Evolutionary conservation across 2,888 invertebrate genomes (phyloP).

Genomic region (Polydrusus tereticollis): DNA sequence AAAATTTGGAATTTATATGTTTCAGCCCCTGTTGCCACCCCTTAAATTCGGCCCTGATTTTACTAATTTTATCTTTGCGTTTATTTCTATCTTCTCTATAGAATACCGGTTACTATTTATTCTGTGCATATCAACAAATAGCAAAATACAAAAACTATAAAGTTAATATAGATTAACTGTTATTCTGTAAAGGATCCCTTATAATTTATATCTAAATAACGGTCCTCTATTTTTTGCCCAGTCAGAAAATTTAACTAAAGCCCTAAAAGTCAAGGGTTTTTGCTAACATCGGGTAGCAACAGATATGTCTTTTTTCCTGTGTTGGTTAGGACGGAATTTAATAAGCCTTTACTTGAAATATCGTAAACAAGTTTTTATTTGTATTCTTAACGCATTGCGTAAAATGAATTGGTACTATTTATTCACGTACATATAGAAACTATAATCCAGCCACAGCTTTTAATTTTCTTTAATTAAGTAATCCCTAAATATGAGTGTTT

Average conservation of each 20-base stretch:
- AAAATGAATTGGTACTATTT: neutral
- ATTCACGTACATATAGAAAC: no score
- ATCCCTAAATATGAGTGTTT: no score
- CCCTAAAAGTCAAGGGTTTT: neutral
- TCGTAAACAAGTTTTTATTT: neutral
- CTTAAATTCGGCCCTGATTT: no score
- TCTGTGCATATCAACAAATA: no score
- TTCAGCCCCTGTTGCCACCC: no score
- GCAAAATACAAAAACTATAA: neutral
- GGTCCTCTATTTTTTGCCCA: neutral
- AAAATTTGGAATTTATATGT: no score
- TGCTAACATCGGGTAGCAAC: neutral
- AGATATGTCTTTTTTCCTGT: neutral
- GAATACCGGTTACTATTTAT: no score
- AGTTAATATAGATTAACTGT: neutral
- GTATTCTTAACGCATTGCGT: neutral
- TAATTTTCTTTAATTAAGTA: no score
- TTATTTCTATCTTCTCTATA: no score
- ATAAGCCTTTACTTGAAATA: neutral
- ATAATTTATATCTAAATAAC: neutral
- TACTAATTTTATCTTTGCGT: no score
- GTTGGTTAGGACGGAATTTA: neutral
- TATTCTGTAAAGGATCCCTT: neutral
- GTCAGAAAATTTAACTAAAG: neutral
- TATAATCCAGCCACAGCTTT: no score